A percentile compares a stretch with the other conserved stretches of the same genome.
These are phyloP conservation scores for Sturnus vulgaris DNA, from an alignment of 2,113 vertebrate genomes.

Conservation along the genomic window DNA sequence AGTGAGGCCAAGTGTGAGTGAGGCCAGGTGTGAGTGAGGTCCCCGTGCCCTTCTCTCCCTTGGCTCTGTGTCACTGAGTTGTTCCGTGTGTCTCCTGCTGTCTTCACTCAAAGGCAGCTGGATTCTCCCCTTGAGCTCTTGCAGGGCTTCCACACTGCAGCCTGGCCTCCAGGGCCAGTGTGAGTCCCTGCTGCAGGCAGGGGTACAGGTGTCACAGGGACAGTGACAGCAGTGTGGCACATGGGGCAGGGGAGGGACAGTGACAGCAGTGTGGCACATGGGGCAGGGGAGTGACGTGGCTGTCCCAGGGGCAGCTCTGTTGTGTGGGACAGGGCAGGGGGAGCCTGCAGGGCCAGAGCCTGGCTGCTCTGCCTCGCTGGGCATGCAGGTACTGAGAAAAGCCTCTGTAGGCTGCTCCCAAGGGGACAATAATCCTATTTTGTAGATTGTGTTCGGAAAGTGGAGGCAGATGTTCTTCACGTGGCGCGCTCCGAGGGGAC, in stretches of 20 bases:
- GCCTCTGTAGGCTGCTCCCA: neutral
- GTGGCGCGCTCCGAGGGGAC: neutral
- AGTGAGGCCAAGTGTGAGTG: neutral
- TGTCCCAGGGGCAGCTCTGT: neutral
- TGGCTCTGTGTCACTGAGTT: fast-evolving
- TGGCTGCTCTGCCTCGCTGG: neutral
- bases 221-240: too few relatives aligned
- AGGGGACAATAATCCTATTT: constrained; percentile 12
- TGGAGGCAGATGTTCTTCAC: constrained; percentile 32
- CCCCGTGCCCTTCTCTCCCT: fast-evolving
- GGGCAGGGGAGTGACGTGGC: fast-evolving
- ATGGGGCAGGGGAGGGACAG: fast-evolving
- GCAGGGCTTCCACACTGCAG: fast-evolving
- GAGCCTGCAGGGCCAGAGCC: neutral
- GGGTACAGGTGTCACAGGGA: neutral
- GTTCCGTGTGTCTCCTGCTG: fast-evolving
- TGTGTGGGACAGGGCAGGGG: neutral
- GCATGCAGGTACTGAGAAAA: neutral
- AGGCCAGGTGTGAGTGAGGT: neutral
- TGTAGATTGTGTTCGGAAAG: neutral
- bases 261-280: fast-evolving
- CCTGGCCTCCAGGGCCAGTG: neutral
- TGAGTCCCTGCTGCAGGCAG: neutral
- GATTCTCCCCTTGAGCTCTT: neutral
- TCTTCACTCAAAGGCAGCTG: neutral